phyloP scores from a whole-genome alignment of 2,113 vertebrate species.

The Fulmarus glacialis region DNA sequence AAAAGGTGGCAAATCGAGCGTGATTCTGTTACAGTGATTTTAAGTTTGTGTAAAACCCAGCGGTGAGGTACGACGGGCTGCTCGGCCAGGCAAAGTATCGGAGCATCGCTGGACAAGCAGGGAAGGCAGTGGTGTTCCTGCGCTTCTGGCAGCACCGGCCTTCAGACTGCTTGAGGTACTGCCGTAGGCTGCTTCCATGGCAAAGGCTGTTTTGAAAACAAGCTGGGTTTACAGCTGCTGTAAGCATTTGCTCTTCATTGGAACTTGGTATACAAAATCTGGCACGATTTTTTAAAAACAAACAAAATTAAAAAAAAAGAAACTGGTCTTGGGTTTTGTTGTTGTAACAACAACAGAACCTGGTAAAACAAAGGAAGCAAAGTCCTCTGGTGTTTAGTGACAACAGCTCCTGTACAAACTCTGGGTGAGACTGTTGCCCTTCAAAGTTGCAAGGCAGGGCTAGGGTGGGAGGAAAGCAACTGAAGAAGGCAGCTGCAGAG shows the following conservation, averaged over 20 bases:
- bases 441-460: not conserved
- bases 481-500: not conserved
- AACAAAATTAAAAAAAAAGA: not conserved
- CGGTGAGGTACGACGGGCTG: accelerated
- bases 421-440: not conserved
- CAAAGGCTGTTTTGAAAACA: not conserved
- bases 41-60: not conserved
- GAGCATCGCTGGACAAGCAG: not conserved
- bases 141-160: not conserved
- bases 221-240: not conserved
- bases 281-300: not conserved
- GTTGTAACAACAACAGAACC: not conserved
- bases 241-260: not conserved
- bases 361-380: not conserved
- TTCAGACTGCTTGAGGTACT: not conserved
- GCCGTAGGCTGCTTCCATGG: not conserved
- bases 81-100: not conserved
- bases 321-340: not conserved
- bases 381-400: not conserved
- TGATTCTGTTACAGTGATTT: not conserved
- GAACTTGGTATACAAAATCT: not conserved
- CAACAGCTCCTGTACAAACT: not conserved
- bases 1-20: not conserved
- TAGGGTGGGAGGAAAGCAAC: not conserved
- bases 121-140: not conserved